Percentiles rank a stretch among this genome's conserved stretches.
These are phyloP conservation scores for Sisyra nigra DNA, from an alignment of 2,888 invertebrate species.

Conservation along the genomic window DNA sequence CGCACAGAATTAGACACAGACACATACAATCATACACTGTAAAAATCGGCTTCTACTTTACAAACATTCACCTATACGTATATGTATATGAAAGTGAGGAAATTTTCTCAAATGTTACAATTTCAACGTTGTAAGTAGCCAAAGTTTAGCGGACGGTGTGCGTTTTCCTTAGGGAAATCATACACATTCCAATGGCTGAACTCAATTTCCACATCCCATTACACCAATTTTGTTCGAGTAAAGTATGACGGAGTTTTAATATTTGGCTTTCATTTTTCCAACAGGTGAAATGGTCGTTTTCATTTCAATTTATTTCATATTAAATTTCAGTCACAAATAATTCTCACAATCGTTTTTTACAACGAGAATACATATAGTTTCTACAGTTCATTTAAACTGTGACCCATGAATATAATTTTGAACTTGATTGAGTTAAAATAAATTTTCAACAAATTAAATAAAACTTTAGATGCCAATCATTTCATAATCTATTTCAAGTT, in stretches of 20 bases:
- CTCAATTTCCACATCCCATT: constrained; percentile 9
- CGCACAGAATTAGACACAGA: not conserved
- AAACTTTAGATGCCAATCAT: too few relatives aligned
- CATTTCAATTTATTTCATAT: too few relatives aligned
- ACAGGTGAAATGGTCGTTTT: not conserved
- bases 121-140: too few relatives aligned
- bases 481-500: too few relatives aligned
- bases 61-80: not conserved
- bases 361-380: too few relatives aligned
- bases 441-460: too few relatives aligned
- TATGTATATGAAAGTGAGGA: not conserved
- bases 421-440: too few relatives aligned
- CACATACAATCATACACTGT: not conserved
- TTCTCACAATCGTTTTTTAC: too few relatives aligned
- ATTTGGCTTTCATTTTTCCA: constrained; percentile 3
- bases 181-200: constrained; percentile 8
- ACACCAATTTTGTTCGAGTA: constrained; percentile 5
- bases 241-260: constrained; percentile 6
- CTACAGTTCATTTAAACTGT: too few relatives aligned
- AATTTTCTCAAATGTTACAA: too few relatives aligned
- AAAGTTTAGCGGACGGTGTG: not conserved
- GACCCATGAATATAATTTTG: too few relatives aligned
- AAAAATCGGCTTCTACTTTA: not conserved
- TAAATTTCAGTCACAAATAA: too few relatives aligned
- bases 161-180: constrained; percentile 8